Evolutionary conservation across 2,113 vertebrate genomes (phyloP).

Genomic region (Anguilla rostrata): DNA sequence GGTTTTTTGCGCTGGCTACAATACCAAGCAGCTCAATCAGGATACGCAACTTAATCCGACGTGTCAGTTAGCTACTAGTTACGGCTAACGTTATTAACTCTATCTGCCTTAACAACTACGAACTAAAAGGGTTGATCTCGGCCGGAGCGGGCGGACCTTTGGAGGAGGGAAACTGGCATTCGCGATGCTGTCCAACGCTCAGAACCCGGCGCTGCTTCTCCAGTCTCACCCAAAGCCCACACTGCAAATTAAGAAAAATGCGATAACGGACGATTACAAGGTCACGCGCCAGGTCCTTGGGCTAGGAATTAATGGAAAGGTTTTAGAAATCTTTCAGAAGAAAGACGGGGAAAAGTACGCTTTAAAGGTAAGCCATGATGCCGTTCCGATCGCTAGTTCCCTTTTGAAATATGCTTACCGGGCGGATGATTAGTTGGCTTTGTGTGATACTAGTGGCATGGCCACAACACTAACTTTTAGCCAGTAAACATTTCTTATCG

Average conservation of each 20-base stretch:
- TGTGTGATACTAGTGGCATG: background rate
- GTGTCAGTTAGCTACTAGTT: background rate
- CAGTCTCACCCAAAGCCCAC: conserved; percentile 73
- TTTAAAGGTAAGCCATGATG: conserved; percentile 75
- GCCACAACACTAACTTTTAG: too few species aligned
- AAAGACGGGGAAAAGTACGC: conserved; percentile 87
- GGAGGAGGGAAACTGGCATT: conserved; percentile 17
- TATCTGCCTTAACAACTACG: background rate
- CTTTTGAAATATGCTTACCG: too few species aligned
- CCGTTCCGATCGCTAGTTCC: background rate
- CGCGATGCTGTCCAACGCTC: conserved; percentile 78
- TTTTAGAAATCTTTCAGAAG: conserved; percentile 88
- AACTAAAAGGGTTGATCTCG: background rate
- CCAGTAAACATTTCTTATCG: too few species aligned
- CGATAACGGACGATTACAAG: conserved; percentile 94
- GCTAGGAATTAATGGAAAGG: conserved; percentile 93
- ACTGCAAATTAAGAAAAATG: conserved; percentile 87
- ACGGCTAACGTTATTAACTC: too few species aligned
- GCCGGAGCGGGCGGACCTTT: background rate
- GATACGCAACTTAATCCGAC: too few species aligned
- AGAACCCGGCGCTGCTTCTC: conserved; percentile 63
- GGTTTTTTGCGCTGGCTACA: conserved; percentile 1
- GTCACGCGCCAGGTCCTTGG: conserved; percentile 92
- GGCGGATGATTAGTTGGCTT: background rate
- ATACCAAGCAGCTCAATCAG: too few species aligned